Base-by-base conservation (phyloP, 2,113 vertebrate species). In the Lophura nycthemera region DNA sequence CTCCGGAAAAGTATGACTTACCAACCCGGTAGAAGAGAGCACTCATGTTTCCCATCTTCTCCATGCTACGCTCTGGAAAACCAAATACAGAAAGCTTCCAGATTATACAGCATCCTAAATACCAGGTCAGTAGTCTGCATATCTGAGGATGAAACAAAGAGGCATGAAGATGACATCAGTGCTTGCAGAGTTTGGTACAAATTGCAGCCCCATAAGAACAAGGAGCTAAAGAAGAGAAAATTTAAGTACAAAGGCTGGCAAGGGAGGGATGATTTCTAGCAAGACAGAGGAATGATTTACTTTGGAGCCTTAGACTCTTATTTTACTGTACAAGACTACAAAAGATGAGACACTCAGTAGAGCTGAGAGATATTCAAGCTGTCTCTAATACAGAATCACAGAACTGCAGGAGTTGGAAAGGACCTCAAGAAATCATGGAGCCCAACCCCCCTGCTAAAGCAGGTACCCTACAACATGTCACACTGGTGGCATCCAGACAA, bases 1-100 rank as follows among this genome's bases (percentile, higher is more conserved):
- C 7, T n/a, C 5, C 15, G n/a, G 43, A 70, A 65, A 27, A 27
- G 6, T 60, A 43, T 3, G 0, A 0, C 2, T 67, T 67, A 79
- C n/a, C 25, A 25, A 17, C 5, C 45, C 18, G 6, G 34, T 13
- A 11, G 20, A 56, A 60, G 8, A 77, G 2, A 60, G 4, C 15
- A 20, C 1, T 24, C 19, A 2, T 5, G 11, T 82, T 90, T 83
- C 16, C n/a, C 42, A 32, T n/a, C 47, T 60, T 29, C 34, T 73
- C 45, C n/a, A 10, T 15, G 13, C 4, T 9, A 8, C 24, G 19
- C 30, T 71, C 22, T 16, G 40, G 50, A 79, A 86, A 86, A 86
- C 10, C 1, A 38, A 63, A 40, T 1, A 9, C 27, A 42, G 75
- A 71, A 79, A 67, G 7, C 4, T 64, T 65, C n/a, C 32, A 15